Conservation (phyloP, 2,113 vertebrate species). For the Euleptes europaea region DNA sequence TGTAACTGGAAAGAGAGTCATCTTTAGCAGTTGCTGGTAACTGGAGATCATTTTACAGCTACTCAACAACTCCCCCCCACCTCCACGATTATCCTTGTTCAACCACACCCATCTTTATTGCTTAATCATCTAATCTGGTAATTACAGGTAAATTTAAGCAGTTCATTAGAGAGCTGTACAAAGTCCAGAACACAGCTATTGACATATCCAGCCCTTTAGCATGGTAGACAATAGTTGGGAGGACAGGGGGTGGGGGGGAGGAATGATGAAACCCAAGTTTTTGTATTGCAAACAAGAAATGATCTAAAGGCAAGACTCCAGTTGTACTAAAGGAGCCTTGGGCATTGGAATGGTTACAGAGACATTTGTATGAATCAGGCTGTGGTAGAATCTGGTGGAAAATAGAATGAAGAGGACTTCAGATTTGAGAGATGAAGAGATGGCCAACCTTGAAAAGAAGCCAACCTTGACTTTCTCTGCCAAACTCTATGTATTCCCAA, state of each 20-base stretch:
- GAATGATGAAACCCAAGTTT: background rate
- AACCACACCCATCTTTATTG: background rate
- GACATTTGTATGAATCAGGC: background rate
- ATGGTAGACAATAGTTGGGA: background rate
- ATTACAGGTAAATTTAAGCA: background rate
- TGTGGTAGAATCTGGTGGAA: background rate
- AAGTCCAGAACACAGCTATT: background rate
- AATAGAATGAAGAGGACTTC: background rate
- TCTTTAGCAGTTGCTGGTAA: background rate
- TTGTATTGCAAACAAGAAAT: fast-evolving
- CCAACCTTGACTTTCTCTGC: background rate
- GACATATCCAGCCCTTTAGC: background rate
- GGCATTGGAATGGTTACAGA: background rate
- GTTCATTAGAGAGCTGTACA: background rate
- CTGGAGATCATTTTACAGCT: background rate
- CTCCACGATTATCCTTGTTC: background rate
- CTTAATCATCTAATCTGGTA: background rate
- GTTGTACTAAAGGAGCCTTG: background rate
- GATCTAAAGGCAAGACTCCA: background rate
- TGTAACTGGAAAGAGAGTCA: constrained; percentile 17
- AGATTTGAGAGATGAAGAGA: background rate
- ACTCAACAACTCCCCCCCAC: background rate
- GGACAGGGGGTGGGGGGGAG: background rate
- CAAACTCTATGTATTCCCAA: background rate
- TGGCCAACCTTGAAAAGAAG: background rate